A percentile compares a stretch with the other conserved stretches of the same genome.
phyloP scores from a whole-genome alignment of 2,113 vertebrate genomes.

The Echinops telfairi region DNA sequence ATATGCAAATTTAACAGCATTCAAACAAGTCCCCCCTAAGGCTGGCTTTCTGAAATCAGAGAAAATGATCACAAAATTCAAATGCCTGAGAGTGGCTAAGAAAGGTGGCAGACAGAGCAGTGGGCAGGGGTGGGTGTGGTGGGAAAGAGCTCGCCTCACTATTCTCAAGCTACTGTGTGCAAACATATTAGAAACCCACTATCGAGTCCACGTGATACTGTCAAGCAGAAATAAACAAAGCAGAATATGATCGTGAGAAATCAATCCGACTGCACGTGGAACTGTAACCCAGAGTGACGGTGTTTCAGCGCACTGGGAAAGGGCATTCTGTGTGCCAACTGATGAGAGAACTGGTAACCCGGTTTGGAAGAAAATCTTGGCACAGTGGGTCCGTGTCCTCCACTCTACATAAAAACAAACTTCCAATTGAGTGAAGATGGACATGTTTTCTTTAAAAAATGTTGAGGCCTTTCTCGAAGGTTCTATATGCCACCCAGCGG shows the following conservation, averaged over 20 bases:
- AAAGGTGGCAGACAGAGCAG: conserved; percentile 29
- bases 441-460: background rate
- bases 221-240: conserved; percentile 18
- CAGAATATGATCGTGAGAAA: background rate
- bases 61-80: conserved; percentile 49
- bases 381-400: background rate
- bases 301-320: conserved; percentile 41
- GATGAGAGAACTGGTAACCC: background rate
- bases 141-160: background rate
- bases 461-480: background rate
- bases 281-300: background rate
- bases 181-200: background rate
- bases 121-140: background rate
- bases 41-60: conserved; percentile 16
- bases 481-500: background rate
- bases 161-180: too few relatives aligned
- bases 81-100: background rate
- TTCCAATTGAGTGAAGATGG: conserved; percentile 34
- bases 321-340: conserved; percentile 34
- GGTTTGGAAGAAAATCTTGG: conserved; percentile 2
- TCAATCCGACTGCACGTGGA: conserved; percentile 8
- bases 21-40: background rate
- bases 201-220: background rate
- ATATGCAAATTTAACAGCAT: conserved; percentile 22
- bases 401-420: conserved; percentile 41